Conservation (phyloP, 2,888 invertebrate genomes). For the Synergus japonicus region DNA sequence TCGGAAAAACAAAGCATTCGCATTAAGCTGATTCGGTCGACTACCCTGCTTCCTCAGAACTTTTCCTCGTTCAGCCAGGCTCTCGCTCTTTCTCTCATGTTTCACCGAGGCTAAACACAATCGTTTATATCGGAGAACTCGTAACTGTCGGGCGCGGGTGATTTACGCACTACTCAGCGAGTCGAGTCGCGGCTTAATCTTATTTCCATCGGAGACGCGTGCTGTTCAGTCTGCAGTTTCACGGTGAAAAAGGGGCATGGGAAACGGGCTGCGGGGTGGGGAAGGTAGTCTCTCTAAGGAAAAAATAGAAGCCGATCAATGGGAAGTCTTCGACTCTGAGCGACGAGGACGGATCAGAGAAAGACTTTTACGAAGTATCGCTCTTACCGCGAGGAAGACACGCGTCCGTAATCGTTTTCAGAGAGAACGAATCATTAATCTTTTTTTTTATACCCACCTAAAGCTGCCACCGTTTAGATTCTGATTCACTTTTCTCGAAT, state of each 20-base stretch:
- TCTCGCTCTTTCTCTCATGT: conserved; percentile 39
- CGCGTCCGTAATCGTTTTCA: conserved; percentile 34
- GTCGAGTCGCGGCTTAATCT: conserved; percentile 49
- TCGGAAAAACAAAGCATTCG: not conserved
- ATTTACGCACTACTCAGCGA: conserved; percentile 58
- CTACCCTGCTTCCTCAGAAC: not conserved
- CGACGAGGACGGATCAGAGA: conserved; percentile 33
- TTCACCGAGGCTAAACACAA: conserved; percentile 53
- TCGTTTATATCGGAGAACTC: conserved; percentile 60
- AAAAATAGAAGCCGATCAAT: conserved; percentile 28
- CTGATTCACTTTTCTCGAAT: conserved; percentile 31
- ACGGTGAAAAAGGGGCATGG: not conserved
- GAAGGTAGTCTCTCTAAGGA: not conserved
- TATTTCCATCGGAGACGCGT: conserved; percentile 52
- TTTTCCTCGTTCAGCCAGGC: conserved; percentile 32
- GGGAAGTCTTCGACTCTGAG: conserved; percentile 32
- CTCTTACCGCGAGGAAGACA: conserved; percentile 28
- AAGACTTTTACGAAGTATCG: conserved; percentile 40
- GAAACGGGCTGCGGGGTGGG: not conserved
- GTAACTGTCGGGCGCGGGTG: conserved; percentile 56
- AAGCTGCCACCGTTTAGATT: conserved; percentile 24
- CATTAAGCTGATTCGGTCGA: conserved; percentile 1
- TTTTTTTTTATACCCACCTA: conserved; percentile 13
- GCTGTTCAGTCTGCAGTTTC: conserved; percentile 38
- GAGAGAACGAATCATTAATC: conserved; percentile 29